Base-by-base conservation (phyloP, 1,140 invertebrate genomes). In the Lerema accius region DNA sequence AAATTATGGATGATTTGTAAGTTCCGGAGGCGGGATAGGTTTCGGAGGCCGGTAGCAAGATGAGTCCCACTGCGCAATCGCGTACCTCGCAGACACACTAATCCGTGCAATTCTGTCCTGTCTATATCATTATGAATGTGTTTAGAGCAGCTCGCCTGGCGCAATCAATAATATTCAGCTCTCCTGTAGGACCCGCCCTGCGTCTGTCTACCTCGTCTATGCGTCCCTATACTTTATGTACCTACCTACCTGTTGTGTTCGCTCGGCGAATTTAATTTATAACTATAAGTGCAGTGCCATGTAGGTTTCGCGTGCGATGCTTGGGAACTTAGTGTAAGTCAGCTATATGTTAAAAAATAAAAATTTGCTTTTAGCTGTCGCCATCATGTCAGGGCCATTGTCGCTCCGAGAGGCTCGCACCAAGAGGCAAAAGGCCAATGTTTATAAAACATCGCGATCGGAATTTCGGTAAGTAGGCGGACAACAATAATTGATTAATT, bases 381-480 rank as follows among this genome's bases (percentile, higher is more conserved):
- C 4, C 42, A 43, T 35, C 14, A 58, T 58, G 55, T 58, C 55
- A 13, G 55, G 55, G 9, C 19, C 19, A 2, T 10, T 56, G 17
- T 43, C 53, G 1, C 16, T 56, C 10, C 23, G 40, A 0, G 42
- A 56, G 5, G 53, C 53, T 1, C 42, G 53, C 11, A 56, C 53
- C 4, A 56, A 56, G 53, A 26, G 39, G 6, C 40, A 56, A 13
- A 56, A 56, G 9, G 42, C 43, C 13, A 56, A 43, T n/a, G 15
- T 17, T 17, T 56, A 56, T 19, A 56, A 56, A 4, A 43, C 43
- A 13, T 56, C 53, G 3, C 40, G 53, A 5, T 45, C 28, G 10
- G 28, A 42, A 10, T 56, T 56, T 28, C 40, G 53, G 53, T 56
- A 56, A 45, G 53, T 40, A 9, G 3, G n/a, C 14, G 23, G 19